Conservation (phyloP, 92 coral and sea anemone species). For the Epizoanthus illoricatus region DNA sequence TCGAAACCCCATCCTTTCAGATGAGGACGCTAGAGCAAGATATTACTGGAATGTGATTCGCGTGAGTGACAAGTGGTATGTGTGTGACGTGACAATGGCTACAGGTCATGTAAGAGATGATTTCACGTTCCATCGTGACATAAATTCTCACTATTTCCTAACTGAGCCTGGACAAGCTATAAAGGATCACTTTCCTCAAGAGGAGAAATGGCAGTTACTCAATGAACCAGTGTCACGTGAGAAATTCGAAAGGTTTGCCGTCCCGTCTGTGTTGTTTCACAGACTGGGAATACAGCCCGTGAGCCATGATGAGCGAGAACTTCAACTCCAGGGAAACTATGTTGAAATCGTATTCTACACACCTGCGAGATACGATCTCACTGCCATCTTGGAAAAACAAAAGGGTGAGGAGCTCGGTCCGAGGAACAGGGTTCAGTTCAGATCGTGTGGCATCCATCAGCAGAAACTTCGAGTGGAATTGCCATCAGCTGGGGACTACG, state of each 20-base stretch:
- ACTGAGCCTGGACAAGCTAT: slow-evolving; percentile 79
- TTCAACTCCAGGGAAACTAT: slow-evolving; percentile 41
- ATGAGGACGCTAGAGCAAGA: slow-evolving; percentile 37
- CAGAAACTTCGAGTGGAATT: slow-evolving; percentile 68
- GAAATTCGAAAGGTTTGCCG: slow-evolving; percentile 62
- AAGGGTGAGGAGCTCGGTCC: not conserved
- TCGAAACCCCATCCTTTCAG: slow-evolving; percentile 61
- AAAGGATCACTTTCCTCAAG: slow-evolving; percentile 64
- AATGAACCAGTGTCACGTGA: slow-evolving; percentile 59
- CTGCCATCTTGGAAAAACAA: slow-evolving; percentile 54
- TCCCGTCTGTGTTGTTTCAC: slow-evolving; percentile 58
- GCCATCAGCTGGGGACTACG: slow-evolving; percentile 65
- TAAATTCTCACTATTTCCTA: slow-evolving; percentile 60
- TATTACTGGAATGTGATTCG: slow-evolving; percentile 78
- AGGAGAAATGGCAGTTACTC: slow-evolving; percentile 72
- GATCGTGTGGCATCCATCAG: slow-evolving; percentile 62
- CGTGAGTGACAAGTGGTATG: slow-evolving; percentile 66
- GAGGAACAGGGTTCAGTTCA: slow-evolving; percentile 57
- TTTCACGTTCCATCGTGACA: slow-evolving; percentile 64
- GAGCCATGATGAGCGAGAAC: slow-evolving; percentile 64
- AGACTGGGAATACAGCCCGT: slow-evolving; percentile 60
- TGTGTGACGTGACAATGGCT: slow-evolving; percentile 81
- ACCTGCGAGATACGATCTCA: slow-evolving; percentile 52
- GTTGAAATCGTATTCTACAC: slow-evolving; percentile 74
- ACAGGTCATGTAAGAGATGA: slow-evolving; percentile 71